Evolutionary conservation across 2,888 invertebrate species (phyloP), one percentile per base, ranked within the genome.

Genomic region (Pantelozetes paolii): DNA sequence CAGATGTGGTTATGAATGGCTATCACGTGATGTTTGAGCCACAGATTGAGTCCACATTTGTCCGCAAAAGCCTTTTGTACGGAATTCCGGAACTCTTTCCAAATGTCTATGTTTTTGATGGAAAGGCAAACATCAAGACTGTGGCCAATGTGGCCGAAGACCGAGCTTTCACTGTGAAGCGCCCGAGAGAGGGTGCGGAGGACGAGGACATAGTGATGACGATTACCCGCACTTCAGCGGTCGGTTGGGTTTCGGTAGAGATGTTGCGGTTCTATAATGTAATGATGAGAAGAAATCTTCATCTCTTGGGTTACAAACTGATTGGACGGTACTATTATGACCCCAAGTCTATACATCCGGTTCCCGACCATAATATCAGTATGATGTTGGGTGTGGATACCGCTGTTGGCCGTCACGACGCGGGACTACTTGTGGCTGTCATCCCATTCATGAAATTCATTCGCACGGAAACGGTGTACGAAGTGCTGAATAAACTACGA

Each of bases 381-480:
- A 74, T 83, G n/a, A 81, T 81, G 80, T 82, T 82, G 5, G 83
- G 83, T 5, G 80, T 80, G 70, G 84, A 88, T 18, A 92, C 93
- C 0, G 89, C 91, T 0, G 92, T 94, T 48, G 86, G 91, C 0
- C 91, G 92, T 78, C 90, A 91, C 80, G 94, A 95, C 80, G 82
- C 84, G 0, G 84, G 87, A 0, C 85, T 94, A 18, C 82, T 94
- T 11, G 84, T 94, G 84, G 89, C 89, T 70, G 85, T 88, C 0
- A 94, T 94, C 81, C 87, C 94, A 0, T 85, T 88, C 0, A 91
- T 91, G 80, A 94, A 94, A 84, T 89, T 94, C 0, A 87, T 94
- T 84, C 85, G 94, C 0, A 86, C 87, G 40, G 90, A 94, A 74
- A 90, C 88, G 0, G 86, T 91, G 0, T 84, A 88, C 0, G 86